These are phyloP conservation scores for Sepiola atlantica DNA, from an alignment of 2,888 invertebrate genomes.

Conservation along the genomic window DNA sequence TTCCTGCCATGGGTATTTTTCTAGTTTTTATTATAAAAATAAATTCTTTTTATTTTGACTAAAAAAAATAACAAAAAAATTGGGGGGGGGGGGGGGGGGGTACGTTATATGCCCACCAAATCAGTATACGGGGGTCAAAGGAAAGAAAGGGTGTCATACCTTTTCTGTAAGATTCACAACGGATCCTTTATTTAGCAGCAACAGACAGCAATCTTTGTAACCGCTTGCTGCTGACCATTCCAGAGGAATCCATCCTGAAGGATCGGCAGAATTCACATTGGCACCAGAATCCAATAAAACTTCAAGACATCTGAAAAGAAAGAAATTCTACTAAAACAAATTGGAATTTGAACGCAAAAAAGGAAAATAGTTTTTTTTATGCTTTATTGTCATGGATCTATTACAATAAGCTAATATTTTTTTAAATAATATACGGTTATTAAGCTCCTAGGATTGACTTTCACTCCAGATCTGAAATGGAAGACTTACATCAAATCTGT, in stretches of 20 bases:
- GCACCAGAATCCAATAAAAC: conserved; percentile 65
- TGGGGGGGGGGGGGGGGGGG: too few species aligned
- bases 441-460: too few species aligned
- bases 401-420: too few species aligned
- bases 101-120: too few species aligned
- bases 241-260: conserved; percentile 65
- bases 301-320: conserved; percentile 62
- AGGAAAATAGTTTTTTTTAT: too few species aligned
- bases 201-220: conserved; percentile 62
- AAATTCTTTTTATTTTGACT: too few species aligned
- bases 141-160: not conserved
- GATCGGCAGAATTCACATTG: conserved; percentile 60
- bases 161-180: conserved; percentile 51
- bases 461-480: not conserved
- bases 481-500: not conserved
- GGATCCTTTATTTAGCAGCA: conserved; percentile 66
- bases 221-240: conserved; percentile 69
- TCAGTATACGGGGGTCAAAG: too few species aligned
- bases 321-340: not conserved
- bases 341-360: not conserved
- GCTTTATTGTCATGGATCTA: too few species aligned
- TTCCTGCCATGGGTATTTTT: too few species aligned
- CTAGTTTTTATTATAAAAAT: too few species aligned
- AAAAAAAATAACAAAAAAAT: too few species aligned
- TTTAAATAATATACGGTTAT: too few species aligned